Base-by-base conservation (phyloP, 2,113 vertebrate genomes). In the Thunnus thynnus region DNA sequence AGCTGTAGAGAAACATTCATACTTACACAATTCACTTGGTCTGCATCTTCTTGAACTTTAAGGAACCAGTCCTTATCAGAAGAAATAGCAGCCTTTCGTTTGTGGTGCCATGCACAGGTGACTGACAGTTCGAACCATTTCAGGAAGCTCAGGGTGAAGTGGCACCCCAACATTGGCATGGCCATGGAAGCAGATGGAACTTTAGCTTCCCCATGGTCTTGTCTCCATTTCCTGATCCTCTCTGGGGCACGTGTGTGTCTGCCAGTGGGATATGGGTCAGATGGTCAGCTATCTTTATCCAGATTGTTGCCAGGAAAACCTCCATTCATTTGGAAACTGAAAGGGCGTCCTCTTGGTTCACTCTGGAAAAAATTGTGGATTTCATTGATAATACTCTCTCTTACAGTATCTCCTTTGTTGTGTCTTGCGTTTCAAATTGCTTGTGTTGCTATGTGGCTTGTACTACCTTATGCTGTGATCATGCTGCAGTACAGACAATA, bases 191-290 rank as follows among this genome's bases (percentile, higher is more conserved):
- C 95, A 95, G 95, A 95, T 95, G 95, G 95, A 79, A 73, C 5
- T 70, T 89, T 88, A 89, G 90, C 85, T 84, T 86, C 90, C 93
- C 91, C 70, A 71, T 86, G 92, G 92, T 80, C 80, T 89, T 73
- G 82, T 76, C 89, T 93, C 85, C 82, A 94, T 93, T 95, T 95
- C 94, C 94, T 94, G 91, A 87, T 87, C 87, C 84, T 89, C 92
- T 89, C 90, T 83, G 86, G 84, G 89, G 86, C 89, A 89, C 82
- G 86, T 83, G 84, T 86, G 80, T 90, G 92, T 87, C 89, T 88
- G 93, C 82, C 91, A 91, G 91, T 90, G 89, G 84, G 92, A 93
- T 92, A 83, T 90, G 87, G 93, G 90, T 95, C 94, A 93, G 93
- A 94, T 93, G 92, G 92, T 86, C 82, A 66, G 60, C 89, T 93